Conservation (phyloP, 2,888 invertebrate species). For the Protophormia terraenovae region DNA sequence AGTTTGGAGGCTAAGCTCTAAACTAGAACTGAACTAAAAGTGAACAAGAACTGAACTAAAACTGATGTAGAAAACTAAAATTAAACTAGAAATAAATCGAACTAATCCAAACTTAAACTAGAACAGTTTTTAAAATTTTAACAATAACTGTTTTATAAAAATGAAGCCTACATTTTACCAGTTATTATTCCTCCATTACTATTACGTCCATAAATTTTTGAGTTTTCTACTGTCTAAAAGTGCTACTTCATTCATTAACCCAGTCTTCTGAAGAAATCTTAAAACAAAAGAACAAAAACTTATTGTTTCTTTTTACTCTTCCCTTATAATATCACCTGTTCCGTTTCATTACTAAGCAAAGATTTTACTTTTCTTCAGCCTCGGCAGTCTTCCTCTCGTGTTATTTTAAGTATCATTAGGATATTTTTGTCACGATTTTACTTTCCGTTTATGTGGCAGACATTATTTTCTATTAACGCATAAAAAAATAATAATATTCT, state of each 20-base stretch:
- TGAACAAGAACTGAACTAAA: too few species aligned
- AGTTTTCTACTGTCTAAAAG: too few species aligned
- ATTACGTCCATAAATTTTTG: too few species aligned
- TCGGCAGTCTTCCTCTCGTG: constrained; percentile 45
- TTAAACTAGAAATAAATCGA: too few species aligned
- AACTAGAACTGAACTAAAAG: too few species aligned
- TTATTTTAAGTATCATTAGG: constrained; percentile 51
- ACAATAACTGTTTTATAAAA: too few species aligned
- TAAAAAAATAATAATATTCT: constrained; percentile 20
- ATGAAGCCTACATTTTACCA: too few species aligned
- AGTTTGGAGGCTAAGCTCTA: too few species aligned
- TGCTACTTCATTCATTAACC: not conserved
- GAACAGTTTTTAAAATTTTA: too few species aligned
- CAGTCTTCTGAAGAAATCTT: not conserved
- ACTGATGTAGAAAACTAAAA: too few species aligned
- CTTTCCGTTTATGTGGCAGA: constrained; percentile 64
- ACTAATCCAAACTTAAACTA: too few species aligned
- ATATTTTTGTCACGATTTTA: constrained; percentile 66
- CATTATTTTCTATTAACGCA: constrained; percentile 63
- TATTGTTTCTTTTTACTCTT: not conserved
- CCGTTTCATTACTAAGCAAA: constrained; percentile 3
- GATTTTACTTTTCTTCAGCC: not conserved
- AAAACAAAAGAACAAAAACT: not conserved
- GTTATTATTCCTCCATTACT: too few species aligned
- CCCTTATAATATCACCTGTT: constrained; percentile 1